Evolutionary conservation across 2,113 vertebrate species (phyloP), one percentile per base, ranked within the genome.

Genomic region (Forbesichthys papilliferus): DNA sequence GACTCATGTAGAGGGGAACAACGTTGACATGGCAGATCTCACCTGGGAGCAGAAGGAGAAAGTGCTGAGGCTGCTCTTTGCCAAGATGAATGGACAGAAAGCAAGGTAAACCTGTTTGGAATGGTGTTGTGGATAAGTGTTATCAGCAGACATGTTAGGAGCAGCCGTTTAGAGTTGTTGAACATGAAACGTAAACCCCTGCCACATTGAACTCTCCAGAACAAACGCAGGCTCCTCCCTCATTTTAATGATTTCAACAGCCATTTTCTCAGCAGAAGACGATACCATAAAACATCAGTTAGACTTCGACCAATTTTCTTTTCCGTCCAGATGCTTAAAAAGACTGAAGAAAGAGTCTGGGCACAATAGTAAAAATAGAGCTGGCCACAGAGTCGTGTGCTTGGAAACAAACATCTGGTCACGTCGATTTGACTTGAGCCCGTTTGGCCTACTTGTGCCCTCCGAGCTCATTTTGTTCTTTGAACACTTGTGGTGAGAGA

Each of bases 21-120:
- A 93, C 68, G 88, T 94, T 47, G 89, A 88, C 87, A 91, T 97
- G 75, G 87, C 90, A 61, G 93, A 96, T 55, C 81, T 97, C 63
- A 96, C 92, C 27, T 96, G 94, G 95, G 95, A 95, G 69, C 93
- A 98, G 87, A 97, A 94, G 84, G 94, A 98, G 67, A 86, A 77
- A 80, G 94, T 98, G 34, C 92, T 96, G 61, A 64, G 84, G 60
- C 86, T 96, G 65, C 89, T 96, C 69, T 98, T 98, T 90, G 93
- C 95, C 65, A 95, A 94, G 91, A 98, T 95, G 93, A 98, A 96
- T 69, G 83, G 88, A 68, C 78, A 84, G 54, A 87, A 71, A 76
- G 65, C 73, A 64, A 89, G 93, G 94, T 96, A 63, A 48, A 63
- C n/a, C 20, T 20, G 5, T 18, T n/a, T 34, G 47, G 14, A 8